These are phyloP conservation scores for Synanthedon myopaeformis DNA, from an alignment of 2,888 invertebrate genomes.

Conservation along the genomic window DNA sequence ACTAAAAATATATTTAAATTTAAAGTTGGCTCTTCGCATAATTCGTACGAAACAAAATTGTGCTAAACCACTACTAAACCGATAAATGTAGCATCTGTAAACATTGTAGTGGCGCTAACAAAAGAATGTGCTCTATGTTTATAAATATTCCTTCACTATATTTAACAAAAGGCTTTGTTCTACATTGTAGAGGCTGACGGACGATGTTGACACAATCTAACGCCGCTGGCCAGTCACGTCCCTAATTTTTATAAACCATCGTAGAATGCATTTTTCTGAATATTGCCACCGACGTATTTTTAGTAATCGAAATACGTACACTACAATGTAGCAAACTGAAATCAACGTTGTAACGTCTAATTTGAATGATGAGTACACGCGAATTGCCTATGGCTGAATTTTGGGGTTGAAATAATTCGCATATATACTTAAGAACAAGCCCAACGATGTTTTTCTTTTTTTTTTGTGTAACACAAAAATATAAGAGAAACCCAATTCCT, in stretches of 20 bases:
- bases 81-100: not conserved
- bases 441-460: no score
- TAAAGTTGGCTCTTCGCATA: no score
- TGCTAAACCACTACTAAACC: no score
- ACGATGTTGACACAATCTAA: not conserved
- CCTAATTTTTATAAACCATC: not conserved
- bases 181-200: not conserved
- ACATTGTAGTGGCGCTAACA: not conserved
- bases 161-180: not conserved
- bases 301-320: not conserved
- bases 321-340: not conserved
- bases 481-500: no score
- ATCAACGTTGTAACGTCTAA: no score
- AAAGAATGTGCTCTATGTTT: not conserved
- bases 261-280: not conserved
- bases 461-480: no score
- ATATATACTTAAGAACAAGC: no score
- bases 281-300: not conserved
- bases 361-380: no score
- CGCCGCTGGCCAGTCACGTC: not conserved
- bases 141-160: not conserved
- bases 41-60: no score
- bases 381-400: no score
- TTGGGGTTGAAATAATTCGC: no score
- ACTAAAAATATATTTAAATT: no score